These are phyloP conservation scores for Paramormyrops kingsleyae DNA, from an alignment of 2,113 vertebrate genomes.

Conservation along the genomic window DNA sequence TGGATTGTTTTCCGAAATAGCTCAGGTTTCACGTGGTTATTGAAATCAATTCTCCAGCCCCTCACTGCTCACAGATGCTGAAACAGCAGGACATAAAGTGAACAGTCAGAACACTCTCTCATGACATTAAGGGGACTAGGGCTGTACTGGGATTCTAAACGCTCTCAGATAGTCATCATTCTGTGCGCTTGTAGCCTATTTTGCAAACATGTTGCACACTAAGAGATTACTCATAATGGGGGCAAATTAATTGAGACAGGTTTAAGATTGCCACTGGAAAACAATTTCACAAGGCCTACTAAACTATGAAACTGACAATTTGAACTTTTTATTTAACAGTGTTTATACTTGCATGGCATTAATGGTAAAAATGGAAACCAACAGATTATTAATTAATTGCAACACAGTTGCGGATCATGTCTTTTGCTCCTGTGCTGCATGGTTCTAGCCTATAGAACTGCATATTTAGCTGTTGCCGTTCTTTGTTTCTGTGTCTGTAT, in stretches of 20 bases:
- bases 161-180: constrained; percentile 3
- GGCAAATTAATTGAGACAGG: not conserved
- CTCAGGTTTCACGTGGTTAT: constrained; percentile 28
- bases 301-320: not conserved
- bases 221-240: not conserved
- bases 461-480: not conserved
- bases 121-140: not conserved
- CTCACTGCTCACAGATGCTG: constrained; percentile 23
- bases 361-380: not conserved
- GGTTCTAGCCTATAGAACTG: not conserved
- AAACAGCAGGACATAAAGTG: constrained; percentile 35
- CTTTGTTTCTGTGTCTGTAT: not conserved
- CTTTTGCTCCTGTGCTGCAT: not conserved
- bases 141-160: constrained; percentile 8
- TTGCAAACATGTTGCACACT: not conserved
- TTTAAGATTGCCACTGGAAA: not conserved
- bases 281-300: not conserved
- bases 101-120: constrained; percentile 2
- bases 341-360: not conserved
- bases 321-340: not conserved
- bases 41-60: constrained; percentile 36
- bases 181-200: not conserved
- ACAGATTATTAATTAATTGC: not conserved
- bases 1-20: constrained; percentile 24
- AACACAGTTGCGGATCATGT: not conserved